Evolutionary conservation across 1,140 invertebrate genomes (phyloP).

Genomic region (Anadara kagoshimensis): DNA sequence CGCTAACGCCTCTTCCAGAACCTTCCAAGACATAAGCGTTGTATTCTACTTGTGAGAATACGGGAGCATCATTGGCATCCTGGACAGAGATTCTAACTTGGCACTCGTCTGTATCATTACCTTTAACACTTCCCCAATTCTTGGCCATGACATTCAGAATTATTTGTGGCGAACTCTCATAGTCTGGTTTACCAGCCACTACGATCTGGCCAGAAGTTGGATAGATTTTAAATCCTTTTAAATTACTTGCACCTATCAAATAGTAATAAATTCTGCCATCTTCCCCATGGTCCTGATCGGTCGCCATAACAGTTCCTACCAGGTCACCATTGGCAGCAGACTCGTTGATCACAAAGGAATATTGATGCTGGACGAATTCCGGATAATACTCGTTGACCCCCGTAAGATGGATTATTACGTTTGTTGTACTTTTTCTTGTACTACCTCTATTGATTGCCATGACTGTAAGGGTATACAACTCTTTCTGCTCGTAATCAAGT

Average conservation of each 20-base stretch:
- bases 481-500: constrained; percentile 93
- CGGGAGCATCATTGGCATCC: constrained; percentile 96
- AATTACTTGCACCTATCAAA: constrained; percentile 93
- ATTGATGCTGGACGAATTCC: constrained; percentile 91
- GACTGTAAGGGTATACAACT: constrained; percentile 85
- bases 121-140: constrained; percentile 92
- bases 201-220: constrained; percentile 85
- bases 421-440: constrained; percentile 76
- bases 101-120: constrained; percentile 96
- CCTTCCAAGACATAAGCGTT: constrained; percentile 86
- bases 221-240: constrained; percentile 92
- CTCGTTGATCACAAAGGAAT: constrained; percentile 95
- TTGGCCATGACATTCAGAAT: constrained; percentile 95
- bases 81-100: constrained; percentile 94
- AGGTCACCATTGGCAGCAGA: constrained; percentile 89
- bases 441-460: constrained; percentile 89
- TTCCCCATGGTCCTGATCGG: constrained; percentile 92
- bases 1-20: constrained; percentile 81
- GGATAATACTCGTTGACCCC: constrained; percentile 96
- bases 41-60: constrained; percentile 87
- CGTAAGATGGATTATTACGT: constrained; percentile 85
- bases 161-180: constrained; percentile 92
- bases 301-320: constrained; percentile 90
- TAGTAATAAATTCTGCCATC: constrained; percentile 94
- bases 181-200: constrained; percentile 83